Evolutionary conservation across 2,888 invertebrate species (phyloP), one percentile per base, ranked within the genome.

Genomic region (Eretmocerus hayati): DNA sequence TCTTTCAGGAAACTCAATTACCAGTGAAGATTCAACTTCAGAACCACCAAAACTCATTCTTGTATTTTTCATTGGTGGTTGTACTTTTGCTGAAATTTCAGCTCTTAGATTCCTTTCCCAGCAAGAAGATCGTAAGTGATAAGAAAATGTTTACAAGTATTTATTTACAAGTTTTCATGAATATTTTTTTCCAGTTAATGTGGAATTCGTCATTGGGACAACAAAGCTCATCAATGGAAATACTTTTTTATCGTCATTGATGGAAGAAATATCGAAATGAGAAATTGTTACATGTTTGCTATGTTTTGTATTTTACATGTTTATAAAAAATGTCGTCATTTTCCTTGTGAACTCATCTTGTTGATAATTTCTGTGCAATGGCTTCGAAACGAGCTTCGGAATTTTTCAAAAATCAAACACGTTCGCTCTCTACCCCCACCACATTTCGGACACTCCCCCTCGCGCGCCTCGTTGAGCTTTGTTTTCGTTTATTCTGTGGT

Each of bases 41-140:
- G 64, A 85, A 58, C 77, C 78, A 32, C 79, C 84, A 0, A 77
- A 78, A 56, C 85, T 92, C 3, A 84, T 94, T 8, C 75, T 97
- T 1, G 91, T 99, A 1, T 92, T 95, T 71, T 95, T 96, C 67
- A 84, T 99, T 15, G 99, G 99, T 4, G 99, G 99, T 0, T 91
- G 95, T 66, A 99, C 97, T 0, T 92, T 86, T 74, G 91, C 95
- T 2, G 99, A 99, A 74, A 85, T 88, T 61, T 85, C 87, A 0
- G 86, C 87, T 0, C 65, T 88, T 9, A 75, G 87, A 50, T 85
- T 81, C 60, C 74, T 87, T 18, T 83, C 85, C 11, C 84, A 84
- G 56, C 84, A 85, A 64, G 87, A 87, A 64, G 87, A 87, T 52
- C 81, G 67, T 68, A 49, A 65, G 65, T 50, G 37, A 26, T 26